These are phyloP conservation scores for Bufotes viridis DNA, from an alignment of 2,797 vertebrate genomes.

Conservation along the genomic window DNA sequence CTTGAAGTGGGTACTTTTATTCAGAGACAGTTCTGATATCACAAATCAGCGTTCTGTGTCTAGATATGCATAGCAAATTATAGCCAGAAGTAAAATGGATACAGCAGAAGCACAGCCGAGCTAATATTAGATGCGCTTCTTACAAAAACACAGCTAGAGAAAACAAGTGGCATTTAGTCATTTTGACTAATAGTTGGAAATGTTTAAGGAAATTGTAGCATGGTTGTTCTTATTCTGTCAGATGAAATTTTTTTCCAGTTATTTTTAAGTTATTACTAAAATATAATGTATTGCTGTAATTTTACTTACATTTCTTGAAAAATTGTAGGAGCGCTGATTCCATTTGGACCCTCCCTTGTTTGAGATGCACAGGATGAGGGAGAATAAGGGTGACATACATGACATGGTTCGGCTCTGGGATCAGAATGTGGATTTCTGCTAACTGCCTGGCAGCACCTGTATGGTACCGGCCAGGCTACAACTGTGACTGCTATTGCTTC, in stretches of 20 bases:
- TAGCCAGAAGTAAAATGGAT: constrained; percentile 58
- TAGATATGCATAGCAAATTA: constrained; percentile 61
- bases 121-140: constrained; percentile 57
- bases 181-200: constrained; percentile 54
- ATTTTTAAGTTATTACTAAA: neutral
- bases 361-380: neutral
- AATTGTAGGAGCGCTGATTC: neutral
- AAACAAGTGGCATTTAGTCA: constrained; percentile 59
- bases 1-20: constrained; percentile 16
- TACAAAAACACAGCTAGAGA: constrained; percentile 49
- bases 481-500: too few relatives aligned
- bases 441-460: too few relatives aligned
- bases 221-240: constrained; percentile 35
- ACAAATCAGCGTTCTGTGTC: constrained; percentile 52
- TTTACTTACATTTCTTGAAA: neutral
- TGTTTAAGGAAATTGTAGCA: constrained; percentile 14
- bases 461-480: too few relatives aligned
- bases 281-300: neutral
- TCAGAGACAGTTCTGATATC: constrained; percentile 47
- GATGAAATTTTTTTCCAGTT: neutral
- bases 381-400: too few relatives aligned
- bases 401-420: too few relatives aligned
- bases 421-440: too few relatives aligned
- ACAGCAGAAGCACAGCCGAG: constrained; percentile 47
- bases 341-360: neutral